Conservation (phyloP, 2,113 vertebrate species). For the Protobothrops mucrosquamatus region DNA sequence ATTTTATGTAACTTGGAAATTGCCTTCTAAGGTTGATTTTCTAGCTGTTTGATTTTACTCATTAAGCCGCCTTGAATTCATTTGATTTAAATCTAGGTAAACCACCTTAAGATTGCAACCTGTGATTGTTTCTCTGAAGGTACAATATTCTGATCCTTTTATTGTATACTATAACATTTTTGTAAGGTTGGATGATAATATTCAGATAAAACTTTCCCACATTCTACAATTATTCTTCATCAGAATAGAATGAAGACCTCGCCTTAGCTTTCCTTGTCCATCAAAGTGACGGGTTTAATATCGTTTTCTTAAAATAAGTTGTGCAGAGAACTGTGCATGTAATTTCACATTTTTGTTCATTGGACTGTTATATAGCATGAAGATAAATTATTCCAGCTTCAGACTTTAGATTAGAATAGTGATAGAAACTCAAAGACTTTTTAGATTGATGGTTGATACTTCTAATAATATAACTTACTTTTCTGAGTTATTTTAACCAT, state of each 20-base stretch:
- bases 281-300: background rate
- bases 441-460: slow-evolving; percentile 18
- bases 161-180: background rate
- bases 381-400: slow-evolving; percentile 8
- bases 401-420: slow-evolving; percentile 3
- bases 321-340: background rate
- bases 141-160: slow-evolving; percentile 6
- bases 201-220: background rate
- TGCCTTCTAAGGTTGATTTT: background rate
- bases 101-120: background rate
- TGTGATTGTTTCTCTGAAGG: background rate
- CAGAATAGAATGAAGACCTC: background rate
- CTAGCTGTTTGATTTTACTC: background rate
- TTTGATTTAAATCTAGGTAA: background rate
- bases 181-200: background rate
- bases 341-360: slow-evolving; percentile 15
- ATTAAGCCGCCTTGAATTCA: background rate
- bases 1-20: background rate
- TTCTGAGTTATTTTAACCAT: background rate
- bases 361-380: background rate
- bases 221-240: background rate
- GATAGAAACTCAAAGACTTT: background rate
- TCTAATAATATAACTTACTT: background rate
- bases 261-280: background rate
- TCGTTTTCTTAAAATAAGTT: slow-evolving; percentile 9